Conservation (phyloP, 2,797 vertebrate species). For the Syndactyla subalaris region DNA sequence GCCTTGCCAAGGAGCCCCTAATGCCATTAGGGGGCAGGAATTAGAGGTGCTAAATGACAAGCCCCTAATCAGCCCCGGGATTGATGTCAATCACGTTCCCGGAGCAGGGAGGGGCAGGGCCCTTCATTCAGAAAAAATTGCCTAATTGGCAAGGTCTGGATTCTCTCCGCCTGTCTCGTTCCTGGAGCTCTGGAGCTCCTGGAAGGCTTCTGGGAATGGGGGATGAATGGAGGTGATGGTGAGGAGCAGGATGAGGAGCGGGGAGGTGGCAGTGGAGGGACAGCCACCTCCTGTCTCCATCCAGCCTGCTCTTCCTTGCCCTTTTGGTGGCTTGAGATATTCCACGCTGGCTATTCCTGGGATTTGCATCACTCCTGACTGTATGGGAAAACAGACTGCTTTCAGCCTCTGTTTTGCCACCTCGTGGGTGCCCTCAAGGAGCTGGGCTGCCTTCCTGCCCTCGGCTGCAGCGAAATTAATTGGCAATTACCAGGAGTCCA, state of each 20-base stretch:
- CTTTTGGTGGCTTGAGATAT: accelerated
- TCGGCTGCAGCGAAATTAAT: not conserved
- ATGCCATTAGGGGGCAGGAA: constrained; percentile 43
- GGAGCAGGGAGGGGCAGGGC: not conserved
- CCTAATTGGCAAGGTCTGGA: constrained; percentile 36
- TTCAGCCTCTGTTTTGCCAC: no score
- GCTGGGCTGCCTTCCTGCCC: not conserved
- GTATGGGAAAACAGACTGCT: accelerated
- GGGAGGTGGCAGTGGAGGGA: not conserved
- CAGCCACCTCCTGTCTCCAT: accelerated
- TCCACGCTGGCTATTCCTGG: not conserved
- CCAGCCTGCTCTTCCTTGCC: not conserved
- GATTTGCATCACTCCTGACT: not conserved
- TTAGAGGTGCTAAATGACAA: constrained; percentile 58
- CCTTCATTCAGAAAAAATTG: not conserved
- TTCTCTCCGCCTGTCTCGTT: not conserved
- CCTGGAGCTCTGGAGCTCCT: not conserved
- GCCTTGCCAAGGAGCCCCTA: constrained; percentile 10
- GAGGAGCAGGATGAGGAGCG: not conserved
- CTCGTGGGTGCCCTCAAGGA: accelerated
- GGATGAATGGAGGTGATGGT: accelerated
- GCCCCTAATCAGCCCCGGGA: not conserved
- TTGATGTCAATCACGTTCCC: not conserved
- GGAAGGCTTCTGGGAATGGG: not conserved
- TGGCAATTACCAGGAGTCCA: not conserved